A percentile compares a stretch with the other conserved stretches of the same genome.
These are phyloP conservation scores for Megaceryle alcyon DNA, from an alignment of 2,797 vertebrate species.

Conservation along the genomic window DNA sequence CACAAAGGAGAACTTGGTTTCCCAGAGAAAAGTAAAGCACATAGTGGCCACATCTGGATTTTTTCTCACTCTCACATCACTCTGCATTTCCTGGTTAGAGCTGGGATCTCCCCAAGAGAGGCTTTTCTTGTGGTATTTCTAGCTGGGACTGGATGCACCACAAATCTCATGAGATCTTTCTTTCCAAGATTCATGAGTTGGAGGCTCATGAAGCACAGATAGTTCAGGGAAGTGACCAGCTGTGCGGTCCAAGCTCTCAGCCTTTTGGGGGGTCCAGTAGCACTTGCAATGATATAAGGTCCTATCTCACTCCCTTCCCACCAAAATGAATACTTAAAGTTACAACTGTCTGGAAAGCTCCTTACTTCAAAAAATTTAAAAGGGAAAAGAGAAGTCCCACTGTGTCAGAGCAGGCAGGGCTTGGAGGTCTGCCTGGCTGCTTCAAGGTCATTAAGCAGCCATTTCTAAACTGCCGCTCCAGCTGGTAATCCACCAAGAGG, in stretches of 20 bases:
- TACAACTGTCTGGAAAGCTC: neutral
- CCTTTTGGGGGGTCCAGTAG: neutral
- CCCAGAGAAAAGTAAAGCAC: slow-evolving; percentile 36
- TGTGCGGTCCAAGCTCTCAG: slow-evolving; percentile 5
- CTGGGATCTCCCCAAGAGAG: slow-evolving; percentile 50
- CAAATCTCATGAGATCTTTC: slow-evolving; percentile 48
- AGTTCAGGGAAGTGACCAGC: neutral
- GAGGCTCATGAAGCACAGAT: neutral
- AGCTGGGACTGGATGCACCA: slow-evolving; percentile 18
- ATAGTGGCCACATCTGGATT: slow-evolving; percentile 39
- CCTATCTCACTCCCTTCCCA: neutral
- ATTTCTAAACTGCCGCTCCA: neutral
- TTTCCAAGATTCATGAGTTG: slow-evolving; percentile 61
- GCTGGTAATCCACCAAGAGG: neutral
- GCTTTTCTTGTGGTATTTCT: slow-evolving; percentile 68
- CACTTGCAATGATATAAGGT: neutral
- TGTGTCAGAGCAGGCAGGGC: neutral
- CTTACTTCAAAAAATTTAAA: neutral
- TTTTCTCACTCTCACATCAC: slow-evolving; percentile 51
- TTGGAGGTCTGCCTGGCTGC: neutral
- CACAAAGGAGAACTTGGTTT: neutral
- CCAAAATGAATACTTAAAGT: neutral
- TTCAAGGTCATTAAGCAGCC: neutral
- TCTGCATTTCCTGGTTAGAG: slow-evolving; percentile 40
- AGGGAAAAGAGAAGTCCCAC: neutral